phyloP scores from a whole-genome alignment of 2,797 vertebrate species.

The Phoebastria nigripes region DNA sequence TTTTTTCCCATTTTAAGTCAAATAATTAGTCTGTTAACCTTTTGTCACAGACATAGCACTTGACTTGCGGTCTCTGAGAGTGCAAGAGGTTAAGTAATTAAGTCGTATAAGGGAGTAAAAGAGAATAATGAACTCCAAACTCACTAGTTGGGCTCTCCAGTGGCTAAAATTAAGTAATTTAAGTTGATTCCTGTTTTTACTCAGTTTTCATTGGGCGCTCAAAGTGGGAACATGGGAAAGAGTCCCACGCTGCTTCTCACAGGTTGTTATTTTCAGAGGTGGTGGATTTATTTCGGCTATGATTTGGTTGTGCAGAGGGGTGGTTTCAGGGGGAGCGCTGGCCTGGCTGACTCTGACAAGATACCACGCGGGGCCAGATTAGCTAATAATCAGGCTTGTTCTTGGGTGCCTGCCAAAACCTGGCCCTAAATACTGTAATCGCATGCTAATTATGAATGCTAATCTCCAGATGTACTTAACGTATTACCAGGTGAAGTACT shows the following conservation, averaged over 20 bases:
- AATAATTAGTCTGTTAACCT: background rate
- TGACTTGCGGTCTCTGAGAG: background rate
- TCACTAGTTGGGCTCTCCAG: background rate
- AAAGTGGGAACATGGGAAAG: background rate
- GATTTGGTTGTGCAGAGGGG: background rate
- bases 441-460: background rate
- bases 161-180: background rate
- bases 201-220: background rate
- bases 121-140: background rate
- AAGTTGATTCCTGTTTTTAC: background rate
- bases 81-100: background rate
- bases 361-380: rapidly evolving
- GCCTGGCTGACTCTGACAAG: background rate
- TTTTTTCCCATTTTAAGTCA: background rate
- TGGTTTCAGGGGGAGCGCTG: background rate
- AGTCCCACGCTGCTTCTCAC: rapidly evolving
- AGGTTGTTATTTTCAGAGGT: background rate
- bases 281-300: background rate
- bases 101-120: background rate
- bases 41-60: background rate
- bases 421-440: background rate
- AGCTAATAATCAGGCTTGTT: background rate
- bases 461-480: background rate
- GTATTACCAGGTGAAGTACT: background rate
- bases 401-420: background rate